A percentile compares a stretch with the other conserved stretches of the same genome.
Conservation (phyloP, 1,140 invertebrate genomes). For the Penaeus japonicus region DNA sequence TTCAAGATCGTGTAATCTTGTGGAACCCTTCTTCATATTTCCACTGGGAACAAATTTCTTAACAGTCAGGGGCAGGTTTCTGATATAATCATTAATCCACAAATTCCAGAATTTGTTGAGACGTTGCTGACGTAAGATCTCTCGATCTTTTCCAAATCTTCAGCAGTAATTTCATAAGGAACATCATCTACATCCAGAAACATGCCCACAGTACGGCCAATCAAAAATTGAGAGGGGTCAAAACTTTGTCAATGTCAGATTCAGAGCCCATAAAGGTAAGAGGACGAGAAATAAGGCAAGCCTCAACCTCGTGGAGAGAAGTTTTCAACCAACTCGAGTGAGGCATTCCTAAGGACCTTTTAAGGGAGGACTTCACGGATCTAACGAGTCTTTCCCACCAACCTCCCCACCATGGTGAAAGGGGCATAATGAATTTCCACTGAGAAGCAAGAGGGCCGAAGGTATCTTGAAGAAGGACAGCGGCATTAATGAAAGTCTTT, state of each 20-base stretch:
- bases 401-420: slow-evolving; percentile 53
- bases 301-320: not conserved
- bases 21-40: not conserved
- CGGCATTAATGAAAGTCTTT: slow-evolving; percentile 26
- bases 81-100: slow-evolving; percentile 21
- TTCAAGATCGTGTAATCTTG: slow-evolving; percentile 14
- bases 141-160: not conserved
- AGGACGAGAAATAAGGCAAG: not conserved
- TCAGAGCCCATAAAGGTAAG: not conserved
- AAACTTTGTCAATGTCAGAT: not conserved
- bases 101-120: slow-evolving; percentile 27
- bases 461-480: not conserved
- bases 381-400: slow-evolving; percentile 45
- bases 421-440: slow-evolving; percentile 52
- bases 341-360: slow-evolving; percentile 19
- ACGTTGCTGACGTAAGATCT: not conserved
- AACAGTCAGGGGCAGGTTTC: not conserved
- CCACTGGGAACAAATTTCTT: not conserved
- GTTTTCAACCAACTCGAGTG: not conserved
- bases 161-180: too few species aligned
- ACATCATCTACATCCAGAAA: too few species aligned
- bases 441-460: not conserved
- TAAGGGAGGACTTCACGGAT: slow-evolving; percentile 44
- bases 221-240: not conserved
- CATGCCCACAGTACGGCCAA: not conserved